Evolutionary conservation across 2,797 vertebrate species (phyloP).

Genomic region (Mastacembelus armatus): DNA sequence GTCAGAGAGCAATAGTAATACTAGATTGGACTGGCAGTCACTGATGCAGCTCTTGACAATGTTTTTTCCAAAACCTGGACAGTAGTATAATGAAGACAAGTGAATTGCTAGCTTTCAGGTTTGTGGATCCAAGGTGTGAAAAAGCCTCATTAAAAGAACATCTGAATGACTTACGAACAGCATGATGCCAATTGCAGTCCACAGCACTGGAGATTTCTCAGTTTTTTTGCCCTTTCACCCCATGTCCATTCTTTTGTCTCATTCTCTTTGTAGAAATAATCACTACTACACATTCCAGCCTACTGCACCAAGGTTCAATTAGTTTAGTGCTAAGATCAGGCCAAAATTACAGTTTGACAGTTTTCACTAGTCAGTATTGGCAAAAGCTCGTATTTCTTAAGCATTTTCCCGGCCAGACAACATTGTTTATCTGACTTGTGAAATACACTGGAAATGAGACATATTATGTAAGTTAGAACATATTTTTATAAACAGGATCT

Average conservation of each 20-base stretch:
- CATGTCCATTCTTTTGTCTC: neutral
- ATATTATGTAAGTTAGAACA: no score
- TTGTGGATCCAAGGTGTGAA: neutral
- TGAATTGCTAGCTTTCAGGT: no score
- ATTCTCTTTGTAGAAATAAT: neutral
- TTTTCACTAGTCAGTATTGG: no score
- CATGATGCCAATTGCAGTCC: neutral
- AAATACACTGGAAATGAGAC: no score
- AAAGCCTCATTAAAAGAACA: neutral
- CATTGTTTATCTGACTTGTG: no score
- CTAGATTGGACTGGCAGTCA: no score
- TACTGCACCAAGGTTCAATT: neutral
- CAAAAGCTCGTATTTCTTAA: no score
- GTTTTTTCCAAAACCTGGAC: neutral
- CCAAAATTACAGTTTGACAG: neutral
- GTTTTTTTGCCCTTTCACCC: no score
- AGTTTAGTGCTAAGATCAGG: neutral
- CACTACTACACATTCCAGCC: neutral
- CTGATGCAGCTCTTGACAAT: neutral
- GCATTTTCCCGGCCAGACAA: no score
- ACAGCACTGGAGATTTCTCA: no score
- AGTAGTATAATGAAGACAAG: neutral
- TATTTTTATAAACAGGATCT: no score
- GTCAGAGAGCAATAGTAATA: no score
- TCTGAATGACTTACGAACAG: slow-evolving; percentile 16